These are phyloP conservation scores for Lepus americanus DNA, from an alignment of 2,113 vertebrate genomes.

Conservation along the genomic window DNA sequence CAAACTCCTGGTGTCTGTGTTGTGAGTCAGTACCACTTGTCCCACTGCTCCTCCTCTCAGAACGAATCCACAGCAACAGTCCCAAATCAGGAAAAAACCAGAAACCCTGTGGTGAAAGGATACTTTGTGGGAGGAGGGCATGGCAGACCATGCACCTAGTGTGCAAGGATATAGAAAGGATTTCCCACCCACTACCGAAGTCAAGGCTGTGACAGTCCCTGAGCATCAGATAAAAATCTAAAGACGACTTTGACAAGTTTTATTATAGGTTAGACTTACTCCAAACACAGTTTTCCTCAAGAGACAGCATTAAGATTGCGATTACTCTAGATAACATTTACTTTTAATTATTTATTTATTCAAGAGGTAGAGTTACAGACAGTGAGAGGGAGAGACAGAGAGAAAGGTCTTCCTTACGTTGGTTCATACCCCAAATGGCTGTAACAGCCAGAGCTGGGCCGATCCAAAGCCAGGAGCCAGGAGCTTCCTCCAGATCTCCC, in stretches of 20 bases:
- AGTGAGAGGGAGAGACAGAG: no score
- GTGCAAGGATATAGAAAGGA: background rate
- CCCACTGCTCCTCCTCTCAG: no score
- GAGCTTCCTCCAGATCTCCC: no score
- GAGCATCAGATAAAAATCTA: background rate
- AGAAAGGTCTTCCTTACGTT: no score
- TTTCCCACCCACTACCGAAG: background rate
- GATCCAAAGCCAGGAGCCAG: no score
- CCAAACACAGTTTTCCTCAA: background rate
- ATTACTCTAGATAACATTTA: background rate
- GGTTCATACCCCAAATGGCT: no score
- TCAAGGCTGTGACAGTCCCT: background rate
- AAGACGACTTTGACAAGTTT: background rate
- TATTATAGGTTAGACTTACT: background rate
- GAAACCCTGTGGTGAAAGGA: background rate
- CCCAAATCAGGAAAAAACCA: background rate
- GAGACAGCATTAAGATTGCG: background rate
- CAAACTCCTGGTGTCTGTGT: no score
- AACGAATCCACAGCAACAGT: no score
- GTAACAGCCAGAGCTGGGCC: no score
- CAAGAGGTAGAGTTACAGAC: no score
- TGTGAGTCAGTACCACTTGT: no score
- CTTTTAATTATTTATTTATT: no score
- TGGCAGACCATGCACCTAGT: background rate
- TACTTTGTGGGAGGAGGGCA: background rate